A percentile compares a stretch with the other conserved stretches of the same genome.
phyloP scores from a whole-genome alignment of 2,113 vertebrate genomes.

The Apteryx mantelli region DNA sequence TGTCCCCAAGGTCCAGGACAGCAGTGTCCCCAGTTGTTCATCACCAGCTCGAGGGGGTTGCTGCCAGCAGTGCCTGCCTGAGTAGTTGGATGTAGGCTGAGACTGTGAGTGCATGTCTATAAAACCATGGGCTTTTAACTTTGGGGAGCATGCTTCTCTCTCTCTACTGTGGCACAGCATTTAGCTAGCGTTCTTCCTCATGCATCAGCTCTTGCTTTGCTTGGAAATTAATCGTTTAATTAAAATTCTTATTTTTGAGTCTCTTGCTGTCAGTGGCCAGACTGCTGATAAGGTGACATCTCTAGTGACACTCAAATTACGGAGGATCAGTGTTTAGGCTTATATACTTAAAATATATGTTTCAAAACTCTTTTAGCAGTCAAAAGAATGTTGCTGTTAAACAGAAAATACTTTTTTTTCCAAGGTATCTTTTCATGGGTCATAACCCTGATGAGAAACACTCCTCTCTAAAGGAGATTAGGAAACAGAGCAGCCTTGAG shows the following conservation, averaged over 20 bases:
- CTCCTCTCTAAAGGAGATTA: constrained; percentile 32
- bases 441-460: constrained; percentile 16
- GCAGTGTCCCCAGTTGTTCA: not conserved
- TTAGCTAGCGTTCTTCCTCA: not conserved
- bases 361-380: not conserved
- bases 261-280: not conserved
- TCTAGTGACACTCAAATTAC: not conserved
- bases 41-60: not conserved
- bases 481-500: constrained; percentile 9
- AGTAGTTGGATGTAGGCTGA: not conserved
- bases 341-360: not conserved
- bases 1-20: not conserved
- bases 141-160: not conserved
- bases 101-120: not conserved
- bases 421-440: constrained; percentile 3
- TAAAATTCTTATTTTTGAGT: not conserved
- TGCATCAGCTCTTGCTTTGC: not conserved
- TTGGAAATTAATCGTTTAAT: not conserved
- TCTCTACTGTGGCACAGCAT: not conserved
- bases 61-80: not conserved
- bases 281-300: not conserved
- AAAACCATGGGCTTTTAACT: not conserved
- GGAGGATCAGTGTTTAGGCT: not conserved
- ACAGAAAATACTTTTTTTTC: not conserved
- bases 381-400: not conserved